phyloP scores from a whole-genome alignment of 2,888 invertebrate genomes.

The Ametastegia equiseti region DNA sequence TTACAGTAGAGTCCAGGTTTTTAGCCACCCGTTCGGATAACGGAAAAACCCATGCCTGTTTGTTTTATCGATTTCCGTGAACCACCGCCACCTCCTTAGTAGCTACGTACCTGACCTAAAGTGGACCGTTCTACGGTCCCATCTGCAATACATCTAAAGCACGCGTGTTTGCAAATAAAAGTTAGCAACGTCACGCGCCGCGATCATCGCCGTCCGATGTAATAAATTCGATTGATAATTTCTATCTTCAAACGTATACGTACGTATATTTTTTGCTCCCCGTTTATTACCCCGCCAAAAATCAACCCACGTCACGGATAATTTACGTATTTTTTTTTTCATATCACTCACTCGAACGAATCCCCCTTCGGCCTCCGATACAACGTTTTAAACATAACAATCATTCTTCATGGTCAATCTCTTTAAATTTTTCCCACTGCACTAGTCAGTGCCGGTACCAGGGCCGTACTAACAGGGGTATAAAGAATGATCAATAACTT shows the following conservation, averaged over 20 bases:
- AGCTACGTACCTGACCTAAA: conserved; percentile 30
- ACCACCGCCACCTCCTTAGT: not conserved
- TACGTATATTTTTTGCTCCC: not conserved
- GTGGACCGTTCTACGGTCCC: conserved; percentile 24
- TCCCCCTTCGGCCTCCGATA: not conserved
- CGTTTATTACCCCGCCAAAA: not conserved
- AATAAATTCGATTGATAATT: not conserved
- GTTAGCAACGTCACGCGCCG: not conserved
- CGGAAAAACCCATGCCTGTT: conserved; percentile 10
- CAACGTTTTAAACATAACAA: conserved; percentile 9
- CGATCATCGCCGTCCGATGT: not conserved
- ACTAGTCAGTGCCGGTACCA: conserved; percentile 42
- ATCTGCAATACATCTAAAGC: not conserved
- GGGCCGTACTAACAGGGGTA: not conserved
- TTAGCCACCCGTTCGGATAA: not conserved
- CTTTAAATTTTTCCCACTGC: conserved; percentile 23
- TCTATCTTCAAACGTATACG: not conserved
- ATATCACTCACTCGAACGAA: not conserved
- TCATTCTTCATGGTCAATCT: conserved; percentile 32
- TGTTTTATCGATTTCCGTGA: conserved; percentile 31
- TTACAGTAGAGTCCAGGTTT: not conserved
- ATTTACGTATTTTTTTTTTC: not conserved
- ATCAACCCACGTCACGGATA: not conserved
- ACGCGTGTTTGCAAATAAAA: not conserved
- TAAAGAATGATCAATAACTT: not conserved